Conservation (phyloP, 2,797 vertebrate species). For the Moxostoma hubbsi region DNA sequence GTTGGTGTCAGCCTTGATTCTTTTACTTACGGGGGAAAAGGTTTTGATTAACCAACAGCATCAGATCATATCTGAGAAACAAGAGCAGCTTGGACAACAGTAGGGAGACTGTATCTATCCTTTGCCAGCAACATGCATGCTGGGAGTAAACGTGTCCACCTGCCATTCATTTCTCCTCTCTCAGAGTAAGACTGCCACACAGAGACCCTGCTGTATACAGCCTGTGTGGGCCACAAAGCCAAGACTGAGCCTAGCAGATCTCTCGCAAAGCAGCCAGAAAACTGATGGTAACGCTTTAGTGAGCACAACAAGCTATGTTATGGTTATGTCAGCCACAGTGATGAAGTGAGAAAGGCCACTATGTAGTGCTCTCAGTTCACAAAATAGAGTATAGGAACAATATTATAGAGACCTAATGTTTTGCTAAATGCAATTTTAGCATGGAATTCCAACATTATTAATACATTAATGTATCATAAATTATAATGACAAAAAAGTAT, state of each 20-base stretch:
- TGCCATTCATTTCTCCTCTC: conserved; percentile 69
- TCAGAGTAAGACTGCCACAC: conserved; percentile 47
- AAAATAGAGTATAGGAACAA: neutral
- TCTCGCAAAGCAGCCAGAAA: conserved; percentile 15
- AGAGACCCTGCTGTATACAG: conserved; percentile 42
- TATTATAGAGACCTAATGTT: no score
- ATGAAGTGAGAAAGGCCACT: neutral
- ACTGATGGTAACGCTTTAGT: conserved; percentile 31
- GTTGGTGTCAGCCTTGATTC: neutral
- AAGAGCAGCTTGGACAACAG: conserved; percentile 79
- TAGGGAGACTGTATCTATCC: conserved; percentile 73
- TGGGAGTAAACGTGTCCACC: conserved; percentile 68
- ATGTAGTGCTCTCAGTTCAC: neutral
- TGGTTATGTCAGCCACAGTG: neutral
- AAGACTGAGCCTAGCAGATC: conserved; percentile 25
- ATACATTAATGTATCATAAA: no score
- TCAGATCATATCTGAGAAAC: conserved; percentile 44
- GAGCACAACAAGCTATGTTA: conserved; percentile 5
- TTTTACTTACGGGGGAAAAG: neutral
- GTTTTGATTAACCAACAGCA: neutral
- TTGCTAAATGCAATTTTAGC: neutral
- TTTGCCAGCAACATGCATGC: conserved; percentile 70
- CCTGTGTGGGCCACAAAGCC: conserved; percentile 39
- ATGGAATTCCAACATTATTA: no score
- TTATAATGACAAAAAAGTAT: no score